Conservation (phyloP, 2,888 invertebrate genomes). For the Chrysopilus asiliformis region DNA sequence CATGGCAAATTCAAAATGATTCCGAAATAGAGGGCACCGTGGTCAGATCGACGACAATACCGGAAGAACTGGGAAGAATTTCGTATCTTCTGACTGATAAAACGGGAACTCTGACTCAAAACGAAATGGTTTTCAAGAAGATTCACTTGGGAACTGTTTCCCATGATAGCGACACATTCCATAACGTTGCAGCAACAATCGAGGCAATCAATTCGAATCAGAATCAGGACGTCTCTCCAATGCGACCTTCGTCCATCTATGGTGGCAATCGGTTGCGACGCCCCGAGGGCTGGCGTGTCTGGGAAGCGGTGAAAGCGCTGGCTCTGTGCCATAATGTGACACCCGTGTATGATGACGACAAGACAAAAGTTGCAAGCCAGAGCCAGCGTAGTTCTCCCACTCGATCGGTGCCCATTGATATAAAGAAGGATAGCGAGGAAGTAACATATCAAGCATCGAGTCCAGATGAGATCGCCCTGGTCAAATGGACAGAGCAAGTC, state of each 20-base stretch:
- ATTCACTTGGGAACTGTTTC: constrained; percentile 88
- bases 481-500: constrained; percentile 79
- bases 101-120: constrained; percentile 96
- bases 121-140: constrained; percentile 96
- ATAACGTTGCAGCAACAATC: constrained; percentile 33
- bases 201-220: constrained; percentile 24
- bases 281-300: constrained; percentile 60
- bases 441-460: constrained; percentile 62
- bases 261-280: constrained; percentile 41
- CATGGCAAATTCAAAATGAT: constrained; percentile 92
- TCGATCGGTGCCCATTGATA: constrained; percentile 32
- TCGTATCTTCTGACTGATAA: constrained; percentile 96
- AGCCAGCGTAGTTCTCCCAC: constrained; percentile 28
- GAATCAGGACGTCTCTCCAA: constrained; percentile 19
- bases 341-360: constrained; percentile 70
- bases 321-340: constrained; percentile 99
- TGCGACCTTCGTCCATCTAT: constrained; percentile 10
- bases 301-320: constrained; percentile 83
- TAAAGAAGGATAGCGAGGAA: constrained; percentile 24
- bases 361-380: constrained; percentile 3
- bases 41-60: constrained; percentile 94
- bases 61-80: constrained; percentile 93
- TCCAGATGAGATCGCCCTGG: constrained; percentile 88
- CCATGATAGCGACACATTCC: constrained; percentile 55
- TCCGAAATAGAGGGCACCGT: constrained; percentile 86